phyloP scores from a whole-genome alignment of 1,140 invertebrate species.

The Atta colombica region DNA sequence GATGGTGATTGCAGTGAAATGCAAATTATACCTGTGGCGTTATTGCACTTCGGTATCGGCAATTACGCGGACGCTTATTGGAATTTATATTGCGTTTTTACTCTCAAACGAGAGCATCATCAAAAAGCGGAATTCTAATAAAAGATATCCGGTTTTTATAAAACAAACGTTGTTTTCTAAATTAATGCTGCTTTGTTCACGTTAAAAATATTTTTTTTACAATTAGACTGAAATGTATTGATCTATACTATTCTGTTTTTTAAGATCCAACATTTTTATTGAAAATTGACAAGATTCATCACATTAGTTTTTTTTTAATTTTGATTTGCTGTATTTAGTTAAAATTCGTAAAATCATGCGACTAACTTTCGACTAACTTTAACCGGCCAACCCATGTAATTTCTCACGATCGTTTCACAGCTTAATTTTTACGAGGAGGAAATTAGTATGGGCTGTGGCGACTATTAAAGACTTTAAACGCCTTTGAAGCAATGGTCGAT shows the following conservation, averaged over 20 bases:
- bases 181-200: neutral
- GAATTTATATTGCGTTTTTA: constrained; percentile 65
- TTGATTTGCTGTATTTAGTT: constrained; percentile 1
- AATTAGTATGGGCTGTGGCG: constrained; percentile 59
- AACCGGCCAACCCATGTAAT: constrained; percentile 34
- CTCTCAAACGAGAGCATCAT: neutral
- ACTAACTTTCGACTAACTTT: neutral
- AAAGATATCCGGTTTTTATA: neutral
- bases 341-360: neutral
- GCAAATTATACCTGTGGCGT: constrained; percentile 66
- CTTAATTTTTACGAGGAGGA: constrained; percentile 59
- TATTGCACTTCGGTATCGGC: constrained; percentile 57
- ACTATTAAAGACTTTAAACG: constrained; percentile 53
- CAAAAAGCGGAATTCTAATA: neutral
- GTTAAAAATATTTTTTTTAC: neutral
- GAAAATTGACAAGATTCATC: neutral
- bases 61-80: constrained; percentile 63
- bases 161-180: neutral
- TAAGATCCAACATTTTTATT: neutral
- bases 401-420: constrained; percentile 55
- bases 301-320: neutral
- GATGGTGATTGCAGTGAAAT: constrained; percentile 59
- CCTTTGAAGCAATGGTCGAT: constrained; percentile 47
- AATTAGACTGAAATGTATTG: neutral
- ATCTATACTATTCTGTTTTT: neutral